A percentile compares a stretch with the other conserved stretches of the same genome.
These are phyloP conservation scores for Peromyscus maniculatus DNA, from an alignment of 2,113 vertebrate species.

Conservation along the genomic window DNA sequence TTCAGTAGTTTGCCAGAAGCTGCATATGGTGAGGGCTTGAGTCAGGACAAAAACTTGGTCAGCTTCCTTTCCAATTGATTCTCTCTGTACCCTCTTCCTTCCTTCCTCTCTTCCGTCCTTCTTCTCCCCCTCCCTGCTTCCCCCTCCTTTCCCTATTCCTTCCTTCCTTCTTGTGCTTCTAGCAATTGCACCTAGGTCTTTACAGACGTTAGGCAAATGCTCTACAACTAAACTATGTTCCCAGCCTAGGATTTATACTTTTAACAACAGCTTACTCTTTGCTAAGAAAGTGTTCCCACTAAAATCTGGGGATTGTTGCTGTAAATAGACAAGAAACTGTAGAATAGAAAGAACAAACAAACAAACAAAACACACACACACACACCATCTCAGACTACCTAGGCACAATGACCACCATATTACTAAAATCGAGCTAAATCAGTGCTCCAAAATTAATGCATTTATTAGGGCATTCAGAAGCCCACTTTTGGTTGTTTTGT, in stretches of 20 bases:
- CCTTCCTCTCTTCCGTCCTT: not conserved
- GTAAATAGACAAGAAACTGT: not conserved
- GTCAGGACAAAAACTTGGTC: not conserved
- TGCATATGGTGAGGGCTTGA: not conserved
- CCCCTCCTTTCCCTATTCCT: accelerated
- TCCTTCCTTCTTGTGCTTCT: not conserved
- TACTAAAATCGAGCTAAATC: not conserved
- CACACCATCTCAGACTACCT: not conserved
- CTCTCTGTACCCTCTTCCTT: not conserved
- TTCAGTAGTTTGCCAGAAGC: slow-evolving; percentile 3
- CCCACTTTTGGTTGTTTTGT: not conserved
- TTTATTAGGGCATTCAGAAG: not conserved
- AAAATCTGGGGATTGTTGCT: not conserved
- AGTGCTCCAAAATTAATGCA: not conserved
- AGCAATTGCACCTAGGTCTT: not conserved
- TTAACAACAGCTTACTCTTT: not conserved
- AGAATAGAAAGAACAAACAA: not conserved
- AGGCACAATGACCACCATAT: not conserved
- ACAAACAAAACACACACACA: no score
- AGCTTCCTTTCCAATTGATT: not conserved
- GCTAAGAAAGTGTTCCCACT: not conserved
- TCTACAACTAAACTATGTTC: no score
- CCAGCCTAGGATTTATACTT: not conserved
- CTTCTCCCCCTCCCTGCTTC: not conserved
- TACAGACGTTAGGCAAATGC: not conserved